Evolutionary conservation across 2,888 invertebrate genomes (phyloP).

Genomic region (Brassicogethes aeneus): DNA sequence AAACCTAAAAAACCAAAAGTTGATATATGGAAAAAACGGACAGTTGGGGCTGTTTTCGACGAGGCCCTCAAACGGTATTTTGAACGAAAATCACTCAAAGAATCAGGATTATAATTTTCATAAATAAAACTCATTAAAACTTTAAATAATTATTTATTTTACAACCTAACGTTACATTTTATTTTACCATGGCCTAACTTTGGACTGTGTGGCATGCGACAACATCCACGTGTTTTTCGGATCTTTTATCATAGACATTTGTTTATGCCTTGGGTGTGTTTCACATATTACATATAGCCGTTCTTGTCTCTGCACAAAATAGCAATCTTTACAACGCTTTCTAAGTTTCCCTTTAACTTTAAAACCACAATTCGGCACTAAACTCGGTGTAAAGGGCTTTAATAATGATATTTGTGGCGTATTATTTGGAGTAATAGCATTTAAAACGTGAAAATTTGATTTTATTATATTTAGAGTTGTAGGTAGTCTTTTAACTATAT

Average conservation of each 20-base stretch:
- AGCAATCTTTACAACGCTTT: conserved; percentile 72
- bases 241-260: conserved; percentile 60
- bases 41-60: conserved; percentile 67
- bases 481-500: not conserved
- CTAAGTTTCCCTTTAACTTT: conserved; percentile 62
- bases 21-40: conserved; percentile 77
- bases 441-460: not conserved
- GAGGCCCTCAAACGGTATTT: conserved; percentile 69
- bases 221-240: conserved; percentile 66
- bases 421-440: too few species aligned
- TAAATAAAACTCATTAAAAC: not conserved
- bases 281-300: conserved; percentile 66
- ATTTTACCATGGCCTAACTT: conserved; percentile 43
- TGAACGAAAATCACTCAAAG: conserved; percentile 53
- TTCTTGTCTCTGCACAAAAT: conserved; percentile 57
- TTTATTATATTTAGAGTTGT: not conserved
- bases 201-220: conserved; percentile 63
- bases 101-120: conserved; percentile 19
- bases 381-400: conserved; percentile 15
- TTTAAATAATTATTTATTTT: not conserved
- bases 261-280: conserved; percentile 72
- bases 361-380: conserved; percentile 46
- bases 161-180: not conserved
- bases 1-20: conserved; percentile 43
- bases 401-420: conserved; percentile 12